Base-by-base conservation (phyloP, 2,888 invertebrate genomes). In the Abrostola triplasia region DNA sequence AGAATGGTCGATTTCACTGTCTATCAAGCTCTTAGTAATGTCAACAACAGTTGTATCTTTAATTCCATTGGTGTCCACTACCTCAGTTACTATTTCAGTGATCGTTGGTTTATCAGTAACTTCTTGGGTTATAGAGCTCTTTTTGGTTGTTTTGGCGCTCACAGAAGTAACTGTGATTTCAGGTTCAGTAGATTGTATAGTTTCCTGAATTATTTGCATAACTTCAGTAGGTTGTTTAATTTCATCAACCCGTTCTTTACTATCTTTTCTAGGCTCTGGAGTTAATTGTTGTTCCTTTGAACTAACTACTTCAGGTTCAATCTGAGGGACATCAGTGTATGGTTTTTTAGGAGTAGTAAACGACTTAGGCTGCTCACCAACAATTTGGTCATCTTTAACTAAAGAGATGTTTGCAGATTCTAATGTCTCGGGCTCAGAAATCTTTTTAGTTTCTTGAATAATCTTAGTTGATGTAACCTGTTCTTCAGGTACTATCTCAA, bases 1-100 rank as follows among this genome's bases (percentile, higher is more conserved):
- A 5, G 83, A 84, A 58, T 86, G 82, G 38, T 82, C 81, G 13
- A 76, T 79, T 77, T 86, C 86, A 67, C 78, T 86, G 5, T 68
- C 80, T 50, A 86, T 79, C 9, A 86, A 70, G 37, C 56, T 74
- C 47, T 72, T 77, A 6, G 79, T 80, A 4, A 80, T 58, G 60
- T 84, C 72, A 40, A 72, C 65, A n/a, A 79, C 38, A 55, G 55
- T 69, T 0, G 51, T 67, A 42, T 70, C 67, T 55, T 67, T 74
- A 24, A 56, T 58, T 40, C 61, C 68, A 40, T 69, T 66, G 13
- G 66, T 67, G 52, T 72, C 69, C 13, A 60, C 57, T 10, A 52
- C 41, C 44, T 64, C 57, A 5, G 57, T 57, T 5, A 49, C 40
- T 40, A 54, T 57, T 66, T 70, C 65, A 53, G 59, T 57, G 10